A percentile compares a stretch with the other conserved stretches of the same genome.
Conservation (phyloP, 1,140 invertebrate genomes). For the Ctenoplectra terminalis region DNA sequence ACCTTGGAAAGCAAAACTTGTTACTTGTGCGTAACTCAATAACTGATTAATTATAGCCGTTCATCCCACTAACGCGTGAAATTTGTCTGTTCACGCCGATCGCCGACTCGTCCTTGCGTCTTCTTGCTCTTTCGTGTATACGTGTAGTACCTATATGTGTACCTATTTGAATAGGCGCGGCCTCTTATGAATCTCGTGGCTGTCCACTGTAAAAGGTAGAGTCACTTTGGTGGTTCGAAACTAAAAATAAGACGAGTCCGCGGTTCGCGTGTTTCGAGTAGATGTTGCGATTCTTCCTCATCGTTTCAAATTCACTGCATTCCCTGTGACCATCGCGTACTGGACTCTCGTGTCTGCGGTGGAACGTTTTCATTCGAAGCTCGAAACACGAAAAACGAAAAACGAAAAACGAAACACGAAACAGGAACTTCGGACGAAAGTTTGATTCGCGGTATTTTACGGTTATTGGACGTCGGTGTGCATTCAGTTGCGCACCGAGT, state of each 20-base stretch:
- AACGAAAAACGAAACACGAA: too few species aligned
- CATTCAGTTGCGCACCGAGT: slow-evolving; percentile 30
- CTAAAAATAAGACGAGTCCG: neutral
- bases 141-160: too few species aligned
- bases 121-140: neutral
- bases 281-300: neutral
- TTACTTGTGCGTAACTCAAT: slow-evolving; percentile 21
- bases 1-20: neutral
- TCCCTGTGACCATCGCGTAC: neutral
- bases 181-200: too few species aligned
- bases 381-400: too few species aligned
- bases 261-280: neutral
- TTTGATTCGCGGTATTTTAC: neutral
- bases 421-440: neutral
- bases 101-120: neutral
- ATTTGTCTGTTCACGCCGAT: neutral
- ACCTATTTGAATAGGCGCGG: too few species aligned
- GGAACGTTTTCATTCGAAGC: too few species aligned
- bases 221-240: too few species aligned
- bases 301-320: neutral
- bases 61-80: slow-evolving; percentile 3
- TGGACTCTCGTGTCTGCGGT: too few species aligned
- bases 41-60: slow-evolving; percentile 16
- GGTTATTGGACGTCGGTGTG: neutral
- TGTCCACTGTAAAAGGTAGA: too few species aligned